phyloP scores from a whole-genome alignment of 2,797 vertebrate species.

The Aythya fuligula region DNA sequence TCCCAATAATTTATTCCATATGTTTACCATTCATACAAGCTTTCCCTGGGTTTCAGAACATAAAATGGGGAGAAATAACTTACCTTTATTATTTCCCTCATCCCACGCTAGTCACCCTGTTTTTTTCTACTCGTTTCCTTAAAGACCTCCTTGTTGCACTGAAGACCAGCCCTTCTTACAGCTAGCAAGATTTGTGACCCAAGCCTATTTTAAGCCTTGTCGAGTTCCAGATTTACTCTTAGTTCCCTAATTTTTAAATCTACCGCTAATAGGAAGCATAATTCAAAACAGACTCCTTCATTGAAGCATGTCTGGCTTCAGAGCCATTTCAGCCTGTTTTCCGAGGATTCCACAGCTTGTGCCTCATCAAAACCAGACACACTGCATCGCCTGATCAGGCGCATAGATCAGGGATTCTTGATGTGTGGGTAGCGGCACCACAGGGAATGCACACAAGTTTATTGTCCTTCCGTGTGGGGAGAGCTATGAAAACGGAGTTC shows the following conservation, averaged over 20 bases:
- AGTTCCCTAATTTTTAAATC: slow-evolving; percentile 71
- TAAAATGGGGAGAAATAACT: slow-evolving; percentile 39
- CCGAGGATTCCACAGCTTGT: slow-evolving; percentile 59
- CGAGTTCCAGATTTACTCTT: slow-evolving; percentile 66
- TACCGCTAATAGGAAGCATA: slow-evolving; percentile 59
- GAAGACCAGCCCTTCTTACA: background rate
- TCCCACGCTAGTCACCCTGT: background rate
- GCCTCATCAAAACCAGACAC: slow-evolving; percentile 52
- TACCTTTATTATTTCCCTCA: background rate
- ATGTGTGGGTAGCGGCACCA: background rate
- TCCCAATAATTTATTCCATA: slow-evolving; percentile 65
- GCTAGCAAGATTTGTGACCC: slow-evolving; percentile 50
- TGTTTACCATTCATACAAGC: slow-evolving; percentile 44
- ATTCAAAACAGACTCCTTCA: slow-evolving; percentile 62
- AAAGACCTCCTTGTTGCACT: background rate
- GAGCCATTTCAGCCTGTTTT: background rate
- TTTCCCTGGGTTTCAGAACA: slow-evolving; percentile 12
- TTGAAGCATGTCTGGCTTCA: slow-evolving; percentile 53
- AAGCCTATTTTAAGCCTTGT: slow-evolving; percentile 61
- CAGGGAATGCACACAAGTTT: background rate
- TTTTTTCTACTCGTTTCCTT: background rate
- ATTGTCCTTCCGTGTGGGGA: background rate
- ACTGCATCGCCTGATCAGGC: background rate
- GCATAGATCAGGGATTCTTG: background rate
- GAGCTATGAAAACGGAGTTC: background rate